Percentiles rank a stretch among this genome's conserved stretches.
phyloP scores from a whole-genome alignment of 2,113 vertebrate genomes.

The Carassius auratus region DNA sequence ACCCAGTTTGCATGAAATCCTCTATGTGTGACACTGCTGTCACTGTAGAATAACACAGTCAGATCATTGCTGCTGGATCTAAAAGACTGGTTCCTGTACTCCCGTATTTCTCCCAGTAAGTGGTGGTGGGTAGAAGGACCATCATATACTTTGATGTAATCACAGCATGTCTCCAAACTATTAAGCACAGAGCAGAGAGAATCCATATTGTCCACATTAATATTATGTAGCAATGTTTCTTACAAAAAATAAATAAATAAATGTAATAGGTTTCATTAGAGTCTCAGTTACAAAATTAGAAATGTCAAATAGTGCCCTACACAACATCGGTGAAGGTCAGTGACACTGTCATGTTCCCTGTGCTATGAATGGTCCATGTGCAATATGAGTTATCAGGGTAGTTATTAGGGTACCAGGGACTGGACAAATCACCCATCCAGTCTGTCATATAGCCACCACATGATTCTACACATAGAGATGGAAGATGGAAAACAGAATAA shows the following conservation, averaged over 20 bases:
- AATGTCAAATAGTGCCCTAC: neutral
- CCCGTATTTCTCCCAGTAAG: neutral
- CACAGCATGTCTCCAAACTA: conserved; percentile 23
- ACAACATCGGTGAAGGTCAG: neutral
- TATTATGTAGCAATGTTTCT: too few relatives aligned
- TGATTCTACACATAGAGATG: neutral
- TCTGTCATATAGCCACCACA: conserved; percentile 46
- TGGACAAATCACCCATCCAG: conserved; percentile 35
- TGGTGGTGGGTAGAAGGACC: neutral
- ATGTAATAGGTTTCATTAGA: too few relatives aligned
- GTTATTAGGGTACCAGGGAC: conserved; percentile 55
- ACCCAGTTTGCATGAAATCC: conserved; percentile 22
- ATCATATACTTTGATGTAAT: conserved; percentile 1
- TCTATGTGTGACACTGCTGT: neutral
- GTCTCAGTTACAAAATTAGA: too few relatives aligned
- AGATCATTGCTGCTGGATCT: too few relatives aligned
- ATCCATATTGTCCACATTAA: too few relatives aligned
- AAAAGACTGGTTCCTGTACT: too few relatives aligned
- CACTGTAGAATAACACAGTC: neutral
- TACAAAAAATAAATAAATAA: too few relatives aligned
- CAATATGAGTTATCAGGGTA: conserved; percentile 52
- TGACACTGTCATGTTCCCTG: neutral
- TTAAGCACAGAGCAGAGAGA: too few relatives aligned
- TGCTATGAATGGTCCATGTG: conserved; percentile 39
- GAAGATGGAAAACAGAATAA: too few relatives aligned